phyloP scores from a whole-genome alignment of 2,888 invertebrate genomes.

The Calameuta filiformis region DNA sequence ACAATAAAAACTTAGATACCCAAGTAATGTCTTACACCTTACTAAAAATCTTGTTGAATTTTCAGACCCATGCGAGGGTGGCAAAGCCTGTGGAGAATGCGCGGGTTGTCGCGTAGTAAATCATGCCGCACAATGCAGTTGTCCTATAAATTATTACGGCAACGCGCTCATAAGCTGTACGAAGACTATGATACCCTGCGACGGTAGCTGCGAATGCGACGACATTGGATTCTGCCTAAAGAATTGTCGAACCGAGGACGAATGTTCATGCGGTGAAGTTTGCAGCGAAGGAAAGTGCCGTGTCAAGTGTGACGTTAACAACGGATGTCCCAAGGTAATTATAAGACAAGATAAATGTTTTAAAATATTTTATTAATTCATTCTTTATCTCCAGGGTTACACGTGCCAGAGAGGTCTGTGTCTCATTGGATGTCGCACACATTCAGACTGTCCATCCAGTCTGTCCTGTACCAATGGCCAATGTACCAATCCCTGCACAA shows the following conservation, averaged over 20 bases:
- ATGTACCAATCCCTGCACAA: constrained; percentile 78
- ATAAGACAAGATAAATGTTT: not conserved
- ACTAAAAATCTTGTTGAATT: constrained; percentile 28
- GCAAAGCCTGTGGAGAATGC: constrained; percentile 83
- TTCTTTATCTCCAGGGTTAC: constrained; percentile 73
- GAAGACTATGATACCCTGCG: constrained; percentile 78
- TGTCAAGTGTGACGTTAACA: constrained; percentile 75
- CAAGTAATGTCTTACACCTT: constrained; percentile 1
- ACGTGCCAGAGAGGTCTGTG: constrained; percentile 80
- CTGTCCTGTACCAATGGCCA: constrained; percentile 78
- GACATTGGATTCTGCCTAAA: constrained; percentile 83
- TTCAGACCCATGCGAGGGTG: constrained; percentile 82
- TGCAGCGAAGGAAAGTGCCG: constrained; percentile 81
- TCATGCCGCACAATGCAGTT: constrained; percentile 88
- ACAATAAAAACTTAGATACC: not conserved
- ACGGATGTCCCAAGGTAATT: constrained; percentile 72
- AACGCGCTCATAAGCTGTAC: constrained; percentile 84
- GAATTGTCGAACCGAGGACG: constrained; percentile 73
- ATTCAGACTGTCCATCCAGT: constrained; percentile 82
- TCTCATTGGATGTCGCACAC: constrained; percentile 81
- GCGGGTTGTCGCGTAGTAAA: constrained; percentile 85
- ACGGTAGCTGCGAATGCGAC: constrained; percentile 83
- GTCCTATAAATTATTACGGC: constrained; percentile 83
- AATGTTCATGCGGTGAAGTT: constrained; percentile 86
- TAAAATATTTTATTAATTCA: not conserved